Percentiles rank a stretch among this genome's conserved stretches.
phyloP scores from a whole-genome alignment of 2,797 vertebrate genomes.

The Euphonia xanthogaster region DNA sequence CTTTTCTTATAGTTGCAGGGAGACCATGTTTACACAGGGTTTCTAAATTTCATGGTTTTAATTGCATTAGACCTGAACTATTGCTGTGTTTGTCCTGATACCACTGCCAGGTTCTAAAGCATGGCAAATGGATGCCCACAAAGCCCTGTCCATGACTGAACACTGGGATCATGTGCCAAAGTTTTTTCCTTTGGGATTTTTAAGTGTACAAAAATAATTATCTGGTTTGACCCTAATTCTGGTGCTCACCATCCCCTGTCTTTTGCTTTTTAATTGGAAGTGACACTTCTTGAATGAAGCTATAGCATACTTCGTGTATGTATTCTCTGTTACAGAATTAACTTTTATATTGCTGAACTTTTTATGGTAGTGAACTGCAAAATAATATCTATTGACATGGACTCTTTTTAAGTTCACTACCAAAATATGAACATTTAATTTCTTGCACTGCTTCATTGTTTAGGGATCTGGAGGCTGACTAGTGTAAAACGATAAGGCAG shows the following conservation, averaged over 20 bases:
- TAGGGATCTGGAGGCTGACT: background rate
- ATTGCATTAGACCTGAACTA: background rate
- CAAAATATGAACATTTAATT: background rate
- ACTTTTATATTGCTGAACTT: background rate
- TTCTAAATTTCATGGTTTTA: background rate
- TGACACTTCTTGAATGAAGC: background rate
- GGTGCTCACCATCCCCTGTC: background rate
- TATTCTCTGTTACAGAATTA: background rate
- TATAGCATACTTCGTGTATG: background rate
- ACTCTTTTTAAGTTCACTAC: background rate
- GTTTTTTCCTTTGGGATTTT: background rate
- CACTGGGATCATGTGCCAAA: background rate
- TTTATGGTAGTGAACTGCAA: background rate
- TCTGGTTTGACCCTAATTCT: background rate
- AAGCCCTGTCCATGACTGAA: background rate
- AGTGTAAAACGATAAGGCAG: background rate
- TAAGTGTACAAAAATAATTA: background rate
- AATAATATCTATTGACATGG: background rate
- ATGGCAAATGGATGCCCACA: background rate
- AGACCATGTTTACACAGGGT: background rate
- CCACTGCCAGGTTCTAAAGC: background rate
- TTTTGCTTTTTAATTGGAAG: background rate
- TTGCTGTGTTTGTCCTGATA: background rate
- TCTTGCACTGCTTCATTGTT: background rate
- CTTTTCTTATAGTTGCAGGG: background rate